Evolutionary conservation across 2,113 vertebrate genomes (phyloP).

Genomic region (Condylura cristata): DNA sequence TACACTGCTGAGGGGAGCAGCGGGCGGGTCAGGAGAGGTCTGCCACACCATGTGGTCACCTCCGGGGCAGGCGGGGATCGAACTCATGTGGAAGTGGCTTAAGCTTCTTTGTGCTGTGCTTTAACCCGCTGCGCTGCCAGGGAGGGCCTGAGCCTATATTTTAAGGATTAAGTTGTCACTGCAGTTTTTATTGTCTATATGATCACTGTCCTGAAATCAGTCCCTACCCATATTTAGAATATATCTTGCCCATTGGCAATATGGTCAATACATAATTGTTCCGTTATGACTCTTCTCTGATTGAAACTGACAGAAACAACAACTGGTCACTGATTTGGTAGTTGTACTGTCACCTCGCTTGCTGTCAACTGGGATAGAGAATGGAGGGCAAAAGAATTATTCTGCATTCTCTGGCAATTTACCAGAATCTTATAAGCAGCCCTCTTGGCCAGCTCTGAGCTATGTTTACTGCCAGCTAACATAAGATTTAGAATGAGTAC

Average conservation of each 20-base stretch:
- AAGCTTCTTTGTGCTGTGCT: too few relatives aligned
- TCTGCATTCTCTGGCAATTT: background rate
- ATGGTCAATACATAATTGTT: background rate
- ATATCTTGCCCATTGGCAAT: background rate
- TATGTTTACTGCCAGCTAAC: conserved; percentile 45
- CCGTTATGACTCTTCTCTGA: background rate
- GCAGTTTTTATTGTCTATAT: background rate
- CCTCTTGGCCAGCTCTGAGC: background rate
- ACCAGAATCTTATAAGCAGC: background rate
- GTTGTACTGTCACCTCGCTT: background rate
- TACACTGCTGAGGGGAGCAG: too few relatives aligned
- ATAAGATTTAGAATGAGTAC: conserved; percentile 62
- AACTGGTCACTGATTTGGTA: background rate
- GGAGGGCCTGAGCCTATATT: too few relatives aligned
- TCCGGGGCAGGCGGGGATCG: too few relatives aligned
- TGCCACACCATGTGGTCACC: too few relatives aligned
- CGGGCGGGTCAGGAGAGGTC: too few relatives aligned
- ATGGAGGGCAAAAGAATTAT: background rate
- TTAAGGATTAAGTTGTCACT: background rate
- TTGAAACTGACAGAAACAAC: background rate
- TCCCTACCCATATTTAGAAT: background rate
- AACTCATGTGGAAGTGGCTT: too few relatives aligned
- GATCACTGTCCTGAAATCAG: background rate
- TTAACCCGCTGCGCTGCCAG: too few relatives aligned
- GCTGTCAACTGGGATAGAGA: background rate